phyloP scores from a whole-genome alignment of 1,140 invertebrate genomes.

The Trialeurodes vaporariorum region DNA sequence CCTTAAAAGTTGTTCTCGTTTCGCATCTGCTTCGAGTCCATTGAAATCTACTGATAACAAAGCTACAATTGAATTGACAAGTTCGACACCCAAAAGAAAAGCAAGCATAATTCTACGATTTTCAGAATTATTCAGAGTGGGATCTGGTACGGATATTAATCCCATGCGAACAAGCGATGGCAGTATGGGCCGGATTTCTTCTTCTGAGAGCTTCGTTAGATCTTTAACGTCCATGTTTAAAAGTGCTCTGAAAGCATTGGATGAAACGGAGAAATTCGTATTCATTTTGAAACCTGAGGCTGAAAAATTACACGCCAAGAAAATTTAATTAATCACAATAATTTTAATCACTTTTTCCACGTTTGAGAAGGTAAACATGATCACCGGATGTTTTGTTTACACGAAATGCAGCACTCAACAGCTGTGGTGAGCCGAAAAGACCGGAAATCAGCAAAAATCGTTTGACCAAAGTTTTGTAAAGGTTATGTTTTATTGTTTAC shows the following conservation, averaged over 20 bases:
- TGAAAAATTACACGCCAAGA: background rate
- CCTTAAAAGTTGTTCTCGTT: slow-evolving; percentile 83
- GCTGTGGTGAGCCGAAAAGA: too few species aligned
- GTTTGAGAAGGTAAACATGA: too few species aligned
- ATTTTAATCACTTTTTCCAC: too few species aligned
- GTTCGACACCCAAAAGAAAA: slow-evolving; percentile 78
- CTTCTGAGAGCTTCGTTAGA: slow-evolving; percentile 50
- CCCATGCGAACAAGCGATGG: slow-evolving; percentile 89
- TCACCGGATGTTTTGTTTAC: too few species aligned
- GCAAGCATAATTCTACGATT: slow-evolving; percentile 77
- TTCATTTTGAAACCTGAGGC: slow-evolving; percentile 8
- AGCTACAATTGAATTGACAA: slow-evolving; percentile 88
- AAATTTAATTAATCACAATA: too few species aligned
- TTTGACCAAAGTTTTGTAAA: too few species aligned
- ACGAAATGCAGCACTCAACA: too few species aligned
- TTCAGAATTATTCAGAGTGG: slow-evolving; percentile 66
- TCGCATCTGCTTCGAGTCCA: slow-evolving; percentile 78
- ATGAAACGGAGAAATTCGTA: slow-evolving; percentile 37
- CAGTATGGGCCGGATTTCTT: slow-evolving; percentile 74
- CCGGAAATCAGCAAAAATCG: too few species aligned
- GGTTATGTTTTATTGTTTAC: too few species aligned
- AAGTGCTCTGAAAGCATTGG: slow-evolving; percentile 59
- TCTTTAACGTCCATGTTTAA: slow-evolving; percentile 64
- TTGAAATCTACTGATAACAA: slow-evolving; percentile 91
- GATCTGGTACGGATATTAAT: slow-evolving; percentile 75